phyloP scores from a whole-genome alignment of 1,140 invertebrate species.

The Aphis craccivora region DNA sequence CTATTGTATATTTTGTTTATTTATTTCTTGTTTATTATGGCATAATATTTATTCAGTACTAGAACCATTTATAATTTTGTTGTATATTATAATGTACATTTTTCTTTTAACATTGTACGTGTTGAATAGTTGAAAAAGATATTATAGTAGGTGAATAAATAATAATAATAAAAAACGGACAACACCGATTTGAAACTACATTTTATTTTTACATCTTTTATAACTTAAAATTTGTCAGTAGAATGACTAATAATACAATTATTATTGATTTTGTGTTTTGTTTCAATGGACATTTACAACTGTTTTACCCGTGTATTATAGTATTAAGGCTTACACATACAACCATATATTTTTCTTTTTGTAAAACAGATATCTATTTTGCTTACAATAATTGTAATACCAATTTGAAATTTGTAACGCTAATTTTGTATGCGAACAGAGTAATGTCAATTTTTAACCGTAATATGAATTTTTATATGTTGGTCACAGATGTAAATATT shows the following conservation, averaged over 20 bases:
- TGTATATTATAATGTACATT: background rate
- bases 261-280: background rate
- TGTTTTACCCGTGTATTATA: slow-evolving; percentile 3
- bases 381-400: slow-evolving; percentile 8
- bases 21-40: background rate
- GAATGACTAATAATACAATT: background rate
- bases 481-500: slow-evolving; percentile 10
- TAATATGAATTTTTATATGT: background rate
- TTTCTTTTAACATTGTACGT: background rate
- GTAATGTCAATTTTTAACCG: background rate
- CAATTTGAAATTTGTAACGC: background rate
- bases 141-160: background rate
- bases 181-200: background rate
- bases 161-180: too few species aligned
- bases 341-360: background rate
- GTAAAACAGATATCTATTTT: background rate
- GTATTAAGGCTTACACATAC: background rate
- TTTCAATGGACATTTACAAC: background rate
- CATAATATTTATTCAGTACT: background rate
- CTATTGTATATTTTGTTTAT: background rate
- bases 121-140: background rate
- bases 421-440: background rate
- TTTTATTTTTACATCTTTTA: background rate
- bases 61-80: background rate
- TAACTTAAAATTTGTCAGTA: background rate